Base-by-base conservation (phyloP, 64 coral and sea anemone genomes). In the Exaiptasia diaphana region DNA sequence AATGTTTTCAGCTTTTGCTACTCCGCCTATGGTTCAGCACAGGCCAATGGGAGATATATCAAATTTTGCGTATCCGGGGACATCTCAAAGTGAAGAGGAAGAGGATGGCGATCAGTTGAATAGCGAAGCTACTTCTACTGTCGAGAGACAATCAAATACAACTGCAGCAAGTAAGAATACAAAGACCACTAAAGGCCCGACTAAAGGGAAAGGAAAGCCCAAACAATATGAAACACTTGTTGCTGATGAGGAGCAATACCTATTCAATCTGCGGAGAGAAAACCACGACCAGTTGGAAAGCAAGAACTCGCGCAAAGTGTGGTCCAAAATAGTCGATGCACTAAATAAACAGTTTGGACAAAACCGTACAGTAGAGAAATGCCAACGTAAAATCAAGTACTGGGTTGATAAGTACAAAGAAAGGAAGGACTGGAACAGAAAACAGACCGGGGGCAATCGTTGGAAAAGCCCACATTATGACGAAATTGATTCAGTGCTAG, bases 391-490 rank as follows among this genome's bases (percentile, higher is more conserved):
- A 41, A 57, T 85, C 4, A 85, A 85, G 32, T 75, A 85, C 48
- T 45, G 59, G 39, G 40, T 49, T 15, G 54, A 74, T 3, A 14
- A 33, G 40, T 85, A 85, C 23, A 64, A 75, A 74, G 55, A 72
- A 35, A n/a, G 43, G 21, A 85, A 74, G 39, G 69, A 85, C 34
- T 85, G 82, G 82, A 85, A 85, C 38, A 35, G 49, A 26, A 85
- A 74, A 31, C 54, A 64, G 38, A 56, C 82, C 26, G 69, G 54
- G 35, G 82, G 68, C 20, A 62, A 54, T 62, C 52, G 26, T 22
- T 71, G 29, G 53, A 21, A 85, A 41, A 57, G 31, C 29, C 15
- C 57, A 21, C 62, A 60, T 45, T 85, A 74, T 37, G 38, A 75
- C 35, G 81, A 72, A 60, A 84, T 74, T 43, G 21, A 85, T 41